Evolutionary conservation across 2,113 vertebrate genomes (phyloP).

Genomic region (Etia nguti): DNA sequence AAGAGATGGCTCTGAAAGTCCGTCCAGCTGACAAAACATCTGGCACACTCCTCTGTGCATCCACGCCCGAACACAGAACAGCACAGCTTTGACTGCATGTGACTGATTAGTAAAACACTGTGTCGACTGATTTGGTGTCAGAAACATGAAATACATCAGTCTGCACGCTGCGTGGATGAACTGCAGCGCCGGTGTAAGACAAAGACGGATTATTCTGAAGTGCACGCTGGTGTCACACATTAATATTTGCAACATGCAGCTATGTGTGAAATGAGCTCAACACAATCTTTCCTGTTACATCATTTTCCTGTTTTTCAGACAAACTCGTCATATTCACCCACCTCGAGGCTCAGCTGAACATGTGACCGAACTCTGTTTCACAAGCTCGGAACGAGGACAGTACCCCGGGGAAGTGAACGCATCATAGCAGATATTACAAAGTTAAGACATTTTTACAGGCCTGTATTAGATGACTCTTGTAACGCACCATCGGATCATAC

Average conservation of each 20-base stretch:
- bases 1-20: background rate
- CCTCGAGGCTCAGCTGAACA: background rate
- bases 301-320: background rate
- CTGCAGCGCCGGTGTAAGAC: background rate
- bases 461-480: fast-evolving
- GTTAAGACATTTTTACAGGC: background rate
- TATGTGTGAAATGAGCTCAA: background rate
- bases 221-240: background rate
- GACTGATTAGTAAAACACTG: background rate
- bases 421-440: background rate
- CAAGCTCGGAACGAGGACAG: background rate
- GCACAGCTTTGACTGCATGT: background rate
- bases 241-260: background rate
- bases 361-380: background rate
- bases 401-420: background rate
- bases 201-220: background rate
- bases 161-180: background rate
- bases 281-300: background rate
- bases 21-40: background rate
- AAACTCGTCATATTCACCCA: background rate
- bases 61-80: background rate
- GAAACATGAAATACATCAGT: fast-evolving
- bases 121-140: fast-evolving
- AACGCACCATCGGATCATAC: fast-evolving
- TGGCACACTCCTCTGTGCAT: background rate